Evolutionary conservation across 2,888 invertebrate genomes (phyloP).

Genomic region (Drosophila neutralis): DNA sequence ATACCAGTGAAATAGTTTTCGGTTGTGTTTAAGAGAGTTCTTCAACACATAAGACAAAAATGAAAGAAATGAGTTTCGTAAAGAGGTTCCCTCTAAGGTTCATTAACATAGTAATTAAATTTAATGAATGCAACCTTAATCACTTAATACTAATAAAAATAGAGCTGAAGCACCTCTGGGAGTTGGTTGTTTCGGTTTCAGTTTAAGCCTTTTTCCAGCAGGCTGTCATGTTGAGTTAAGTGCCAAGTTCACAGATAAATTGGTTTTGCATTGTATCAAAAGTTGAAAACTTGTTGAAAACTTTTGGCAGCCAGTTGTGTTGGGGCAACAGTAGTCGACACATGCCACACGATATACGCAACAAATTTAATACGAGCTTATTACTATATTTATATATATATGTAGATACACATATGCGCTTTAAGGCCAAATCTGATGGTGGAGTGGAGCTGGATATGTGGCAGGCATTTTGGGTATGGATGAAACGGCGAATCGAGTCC

Average conservation of each 20-base stretch:
- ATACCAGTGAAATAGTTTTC: neutral
- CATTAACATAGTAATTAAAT: neutral
- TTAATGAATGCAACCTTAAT: neutral
- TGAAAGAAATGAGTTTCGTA: neutral
- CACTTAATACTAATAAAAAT: neutral
- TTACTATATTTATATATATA: conserved; percentile 3
- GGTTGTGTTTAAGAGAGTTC: neutral
- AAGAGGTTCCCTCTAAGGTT: neutral
- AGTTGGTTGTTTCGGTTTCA: conserved; percentile 37
- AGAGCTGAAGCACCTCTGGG: neutral
- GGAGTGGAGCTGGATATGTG: neutral
- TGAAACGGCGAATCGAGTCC: conserved; percentile 19
- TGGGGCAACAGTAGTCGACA: conserved; percentile 37
- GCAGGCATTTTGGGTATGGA: neutral
- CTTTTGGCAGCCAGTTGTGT: conserved; percentile 42
- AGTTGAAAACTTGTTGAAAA: conserved; percentile 57
- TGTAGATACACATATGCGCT: conserved; percentile 9
- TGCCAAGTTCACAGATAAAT: conserved; percentile 37
- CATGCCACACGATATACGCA: conserved; percentile 49
- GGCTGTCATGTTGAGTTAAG: conserved; percentile 42
- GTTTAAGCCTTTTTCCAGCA: conserved; percentile 25
- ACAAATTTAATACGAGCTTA: conserved; percentile 1
- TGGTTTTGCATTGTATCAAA: conserved; percentile 49
- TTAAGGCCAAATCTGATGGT: conserved; percentile 4
- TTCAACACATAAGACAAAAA: neutral